Evolutionary conservation across 92 coral and sea anemone species (phyloP), one percentile per base, ranked within the genome.

Genomic region (Paramuricea clavata): DNA sequence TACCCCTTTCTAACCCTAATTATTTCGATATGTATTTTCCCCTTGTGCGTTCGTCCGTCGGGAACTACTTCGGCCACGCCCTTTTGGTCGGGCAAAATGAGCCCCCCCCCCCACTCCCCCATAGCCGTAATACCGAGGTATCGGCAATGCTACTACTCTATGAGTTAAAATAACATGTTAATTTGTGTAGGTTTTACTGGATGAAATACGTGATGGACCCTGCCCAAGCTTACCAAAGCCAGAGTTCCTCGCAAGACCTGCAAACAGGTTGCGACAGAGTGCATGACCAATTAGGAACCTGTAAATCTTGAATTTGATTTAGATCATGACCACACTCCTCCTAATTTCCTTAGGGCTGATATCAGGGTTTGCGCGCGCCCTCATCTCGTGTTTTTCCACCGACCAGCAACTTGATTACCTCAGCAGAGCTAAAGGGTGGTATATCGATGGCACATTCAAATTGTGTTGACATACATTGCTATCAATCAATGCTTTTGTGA

Each of bases 221-320:
- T 61, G 69, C 34, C 69, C 69, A 61, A 61, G 28, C 31, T 8
- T 61, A 61, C 69, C 69, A 31, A 61, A 61, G 15, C 69, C 69
- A 61, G 69, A 61, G 30, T 61, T 61, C 35, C 35, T 61, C 12
- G 69, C 31, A 19, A 19, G 69, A 61, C 6, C 69, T 23, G 69
- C 69, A 23, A 61, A 61, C 69, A 6, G 69, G 7, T 61, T 61
- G 35, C 69, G 69, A 15, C 69, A 61, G 35, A 61, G 35, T 15
- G 17, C 69, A 31, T 4, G 69, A 61, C 69, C 69, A 6, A 61
- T n/a, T n/a, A 31, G 17, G 69, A 61, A 2, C 69, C 69, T 5
- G 69, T 61, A 15, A 15, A 61, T 23, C 69, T 61, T 61, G 31
- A 61, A 61, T 61, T 61, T 61, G 31, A 61, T 23, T 17, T 56